These are phyloP conservation scores for Palloptera scutellata DNA, from an alignment of 2,888 invertebrate species.

Conservation along the genomic window DNA sequence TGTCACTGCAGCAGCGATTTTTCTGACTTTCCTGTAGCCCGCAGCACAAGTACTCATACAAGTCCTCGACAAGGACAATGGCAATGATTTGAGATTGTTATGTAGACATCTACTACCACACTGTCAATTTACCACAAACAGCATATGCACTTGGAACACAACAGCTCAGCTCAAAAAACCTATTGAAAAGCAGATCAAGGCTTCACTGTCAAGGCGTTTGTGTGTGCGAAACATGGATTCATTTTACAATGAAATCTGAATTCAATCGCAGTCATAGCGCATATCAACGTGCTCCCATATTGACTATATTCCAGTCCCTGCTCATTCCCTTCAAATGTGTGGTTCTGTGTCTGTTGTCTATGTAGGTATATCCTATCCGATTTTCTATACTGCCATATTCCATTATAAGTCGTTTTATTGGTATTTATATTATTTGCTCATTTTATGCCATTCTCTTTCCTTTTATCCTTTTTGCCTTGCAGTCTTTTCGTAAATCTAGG, in stretches of 20 bases:
- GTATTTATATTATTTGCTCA: conserved; percentile 10
- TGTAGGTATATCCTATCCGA: not conserved
- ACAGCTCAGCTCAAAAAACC: too few species aligned
- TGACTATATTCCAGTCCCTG: not conserved
- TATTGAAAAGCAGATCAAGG: too few species aligned
- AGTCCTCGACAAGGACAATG: conserved; percentile 15
- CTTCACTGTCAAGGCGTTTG: too few species aligned
- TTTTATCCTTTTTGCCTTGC: not conserved
- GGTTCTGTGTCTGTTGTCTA: too few species aligned
- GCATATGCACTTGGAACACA: not conserved
- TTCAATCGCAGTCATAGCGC: conserved; percentile 17
- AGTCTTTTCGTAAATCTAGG: not conserved
- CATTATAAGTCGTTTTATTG: conserved; percentile 17
- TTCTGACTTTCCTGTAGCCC: not conserved
- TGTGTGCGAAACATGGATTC: too few species aligned
- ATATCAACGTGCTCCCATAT: not conserved
- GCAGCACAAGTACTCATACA: not conserved
- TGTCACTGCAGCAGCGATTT: not conserved
- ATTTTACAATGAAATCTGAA: conserved; percentile 9
- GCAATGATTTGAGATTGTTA: conserved; percentile 11
- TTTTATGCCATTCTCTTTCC: not conserved
- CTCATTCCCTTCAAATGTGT: too few species aligned
- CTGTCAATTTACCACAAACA: not conserved
- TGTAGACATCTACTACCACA: conserved; percentile 1
- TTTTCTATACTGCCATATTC: conserved; percentile 6